Base-by-base conservation (phyloP, 2,888 invertebrate species). In the Agrotis clavis region DNA sequence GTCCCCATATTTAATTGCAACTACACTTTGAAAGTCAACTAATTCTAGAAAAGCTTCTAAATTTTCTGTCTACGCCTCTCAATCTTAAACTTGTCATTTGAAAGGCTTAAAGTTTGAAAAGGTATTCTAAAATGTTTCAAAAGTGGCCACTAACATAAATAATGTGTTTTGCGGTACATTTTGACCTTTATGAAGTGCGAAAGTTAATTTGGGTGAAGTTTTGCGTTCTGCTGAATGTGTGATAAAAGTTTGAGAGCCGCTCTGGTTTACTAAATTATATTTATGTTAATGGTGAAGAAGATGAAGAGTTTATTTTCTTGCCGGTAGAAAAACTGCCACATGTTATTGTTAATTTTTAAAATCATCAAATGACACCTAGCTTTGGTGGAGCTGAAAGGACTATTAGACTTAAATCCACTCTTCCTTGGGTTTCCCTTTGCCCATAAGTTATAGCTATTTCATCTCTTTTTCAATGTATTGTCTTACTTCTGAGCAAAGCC, bases 41-140 rank as follows among this genome's bases (percentile, higher is more conserved):
- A 50, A 59, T 48, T 59, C 59, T 54, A 64, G 13, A 70, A 57
- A 53, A 70, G 16, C 53, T 48, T 19, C 35, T 66, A 35, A 48
- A 48, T 71, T 18, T 14, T 19, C 7, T 25, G 63, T 21, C n/a
- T 51, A 45, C n/a, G 73, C 54, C 35, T 30, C 19, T 19, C 19
- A 54, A 47, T 45, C 21, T 35, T 19, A 48, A 13, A 53, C 19
- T 53, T 68, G 51, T 74, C 68, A 64, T 19, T 71, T 47, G 18
- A 35, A 50, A 76, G 41, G 30, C 70, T 53, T 47, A 6, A 63
- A 77, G 62, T 77, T 77, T 59, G 18, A 62, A 41, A 77, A n/a
- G 50, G 60, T 54, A 21, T 59, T 62, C 41, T n/a, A 18, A 70
- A 64, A 70, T 64, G 59, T 50, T 61, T 25, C 54, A 48, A 35